A percentile compares a stretch with the other conserved stretches of the same genome.
phyloP scores from a whole-genome alignment of 2,113 vertebrate species.

The Boulengeromyrus knoepffleri region DNA sequence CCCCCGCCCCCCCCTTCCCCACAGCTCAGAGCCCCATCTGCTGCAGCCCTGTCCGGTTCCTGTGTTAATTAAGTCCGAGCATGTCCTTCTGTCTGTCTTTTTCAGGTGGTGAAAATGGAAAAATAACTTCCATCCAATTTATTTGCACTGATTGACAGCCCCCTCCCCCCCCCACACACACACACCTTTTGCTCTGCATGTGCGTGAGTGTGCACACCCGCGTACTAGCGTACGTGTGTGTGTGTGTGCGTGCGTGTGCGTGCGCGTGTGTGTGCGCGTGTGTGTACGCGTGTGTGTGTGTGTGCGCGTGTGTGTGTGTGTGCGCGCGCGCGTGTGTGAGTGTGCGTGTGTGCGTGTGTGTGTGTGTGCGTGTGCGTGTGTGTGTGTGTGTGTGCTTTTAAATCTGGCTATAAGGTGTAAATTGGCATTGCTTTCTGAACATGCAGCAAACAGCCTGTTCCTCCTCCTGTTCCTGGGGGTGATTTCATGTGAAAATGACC shows the following conservation, averaged over 20 bases:
- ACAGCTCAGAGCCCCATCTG: conserved; percentile 32
- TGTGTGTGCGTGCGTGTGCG: neutral
- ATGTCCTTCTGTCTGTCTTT: conserved; percentile 29
- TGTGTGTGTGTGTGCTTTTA: conserved; percentile 5
- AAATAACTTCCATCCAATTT: conserved; percentile 38
- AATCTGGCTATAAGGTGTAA: conserved; percentile 30
- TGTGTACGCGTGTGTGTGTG: too few species aligned
- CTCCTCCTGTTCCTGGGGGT: neutral
- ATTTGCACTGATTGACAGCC: conserved; percentile 31
- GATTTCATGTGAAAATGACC: conserved; percentile 19
- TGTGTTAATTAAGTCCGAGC: conserved; percentile 40
- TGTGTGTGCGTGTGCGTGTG: neutral
- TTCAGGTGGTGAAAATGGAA: conserved; percentile 34
- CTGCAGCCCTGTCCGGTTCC: conserved; percentile 29
- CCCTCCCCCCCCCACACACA: neutral
- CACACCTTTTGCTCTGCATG: conserved; percentile 1
- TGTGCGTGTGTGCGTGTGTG: neutral
- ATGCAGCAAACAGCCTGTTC: neutral
- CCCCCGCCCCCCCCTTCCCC: neutral
- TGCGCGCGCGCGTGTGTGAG: neutral
- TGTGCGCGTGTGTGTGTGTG: too few species aligned
- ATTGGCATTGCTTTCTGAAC: conserved; percentile 25
- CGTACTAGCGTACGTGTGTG: neutral
- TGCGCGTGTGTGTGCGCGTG: neutral
- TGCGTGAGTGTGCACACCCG: neutral